Evolutionary conservation across 1,140 invertebrate genomes (phyloP).

Genomic region (Cecropterus lyciades): DNA sequence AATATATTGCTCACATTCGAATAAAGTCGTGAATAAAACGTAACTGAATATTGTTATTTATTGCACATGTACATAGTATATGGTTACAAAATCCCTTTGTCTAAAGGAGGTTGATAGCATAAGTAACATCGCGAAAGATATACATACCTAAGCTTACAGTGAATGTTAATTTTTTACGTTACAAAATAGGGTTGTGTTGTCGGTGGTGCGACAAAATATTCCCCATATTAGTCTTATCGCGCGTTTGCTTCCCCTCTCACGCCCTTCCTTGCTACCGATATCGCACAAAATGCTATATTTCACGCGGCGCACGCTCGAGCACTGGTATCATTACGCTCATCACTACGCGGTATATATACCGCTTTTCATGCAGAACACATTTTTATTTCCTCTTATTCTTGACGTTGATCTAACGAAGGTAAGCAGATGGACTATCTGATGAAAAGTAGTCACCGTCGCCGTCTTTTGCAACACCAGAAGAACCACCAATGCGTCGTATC

Average conservation of each 20-base stretch:
- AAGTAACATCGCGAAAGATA: background rate
- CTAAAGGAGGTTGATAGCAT: background rate
- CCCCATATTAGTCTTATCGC: background rate
- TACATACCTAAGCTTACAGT: background rate
- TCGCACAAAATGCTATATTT: constrained; percentile 6
- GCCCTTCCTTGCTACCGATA: background rate
- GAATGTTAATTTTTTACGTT: background rate
- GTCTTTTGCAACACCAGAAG: too few relatives aligned
- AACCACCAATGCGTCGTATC: too few relatives aligned
- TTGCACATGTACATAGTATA: too few relatives aligned
- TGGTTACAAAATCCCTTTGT: too few relatives aligned
- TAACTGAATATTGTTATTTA: too few relatives aligned
- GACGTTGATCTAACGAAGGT: too few relatives aligned
- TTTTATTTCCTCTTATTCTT: too few relatives aligned
- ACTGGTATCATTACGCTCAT: constrained; percentile 12
- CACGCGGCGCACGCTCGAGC: background rate
- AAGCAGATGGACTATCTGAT: too few relatives aligned
- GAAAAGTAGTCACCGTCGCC: too few relatives aligned
- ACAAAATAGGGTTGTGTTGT: background rate
- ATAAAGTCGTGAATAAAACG: too few relatives aligned
- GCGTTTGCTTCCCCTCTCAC: background rate
- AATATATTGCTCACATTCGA: too few relatives aligned
- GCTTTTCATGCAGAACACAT: background rate
- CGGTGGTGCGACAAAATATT: background rate
- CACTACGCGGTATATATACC: constrained; percentile 8